These are phyloP conservation scores for Epinotia bilunana DNA, from an alignment of 2,888 invertebrate genomes.

Conservation along the genomic window DNA sequence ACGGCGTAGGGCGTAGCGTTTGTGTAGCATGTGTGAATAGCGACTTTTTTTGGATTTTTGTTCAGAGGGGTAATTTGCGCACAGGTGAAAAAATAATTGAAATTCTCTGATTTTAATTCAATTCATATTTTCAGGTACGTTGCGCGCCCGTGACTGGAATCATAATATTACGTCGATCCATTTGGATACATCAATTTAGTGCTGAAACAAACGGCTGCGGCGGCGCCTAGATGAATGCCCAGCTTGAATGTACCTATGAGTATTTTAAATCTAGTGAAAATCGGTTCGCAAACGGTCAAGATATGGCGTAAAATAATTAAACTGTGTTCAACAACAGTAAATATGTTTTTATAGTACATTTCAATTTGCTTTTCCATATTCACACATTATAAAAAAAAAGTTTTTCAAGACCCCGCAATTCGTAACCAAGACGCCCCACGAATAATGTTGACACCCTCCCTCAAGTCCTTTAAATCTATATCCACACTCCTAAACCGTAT, in stretches of 20 bases:
- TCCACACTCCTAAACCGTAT: conserved; percentile 26
- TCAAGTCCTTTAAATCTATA: conserved; percentile 25
- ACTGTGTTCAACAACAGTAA: neutral
- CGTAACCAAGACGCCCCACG: neutral
- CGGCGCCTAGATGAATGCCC: too few species aligned
- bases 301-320: too few species aligned
- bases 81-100: neutral
- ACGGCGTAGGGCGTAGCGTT: conserved; percentile 49
- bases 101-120: neutral
- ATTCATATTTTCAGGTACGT: too few species aligned
- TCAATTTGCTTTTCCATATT: neutral
- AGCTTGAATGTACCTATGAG: too few species aligned
- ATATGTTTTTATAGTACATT: neutral
- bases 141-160: too few species aligned
- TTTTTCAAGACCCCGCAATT: neutral
- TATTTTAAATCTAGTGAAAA: neutral
- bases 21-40: conserved; percentile 25
- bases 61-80: neutral
- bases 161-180: too few species aligned
- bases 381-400: neutral
- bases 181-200: too few species aligned
- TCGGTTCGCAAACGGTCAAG: neutral
- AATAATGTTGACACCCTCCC: conserved; percentile 4
- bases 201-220: too few species aligned
- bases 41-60: neutral